A percentile compares a stretch with the other conserved stretches of the same genome.
These are phyloP conservation scores for Phrynocephalus versicolor DNA, from an alignment of 2,113 vertebrate species.

Conservation along the genomic window DNA sequence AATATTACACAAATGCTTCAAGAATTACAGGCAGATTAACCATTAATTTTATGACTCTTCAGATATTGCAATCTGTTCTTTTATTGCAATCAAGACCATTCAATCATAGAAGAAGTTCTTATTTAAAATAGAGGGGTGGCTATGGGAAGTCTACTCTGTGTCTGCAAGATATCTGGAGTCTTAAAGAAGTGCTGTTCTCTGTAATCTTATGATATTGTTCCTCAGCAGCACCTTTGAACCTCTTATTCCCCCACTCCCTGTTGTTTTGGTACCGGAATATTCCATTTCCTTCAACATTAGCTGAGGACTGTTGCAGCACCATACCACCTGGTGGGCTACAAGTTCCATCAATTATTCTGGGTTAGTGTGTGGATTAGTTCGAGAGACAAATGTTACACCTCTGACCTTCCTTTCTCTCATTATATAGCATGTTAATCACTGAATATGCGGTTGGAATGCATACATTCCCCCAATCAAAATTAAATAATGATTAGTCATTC, in stretches of 20 bases:
- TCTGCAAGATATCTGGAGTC: too few relatives aligned
- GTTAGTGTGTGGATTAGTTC: background rate
- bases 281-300: too few relatives aligned
- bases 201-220: background rate
- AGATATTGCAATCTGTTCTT: slow-evolving; percentile 20
- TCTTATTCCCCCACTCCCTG: too few relatives aligned
- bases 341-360: background rate
- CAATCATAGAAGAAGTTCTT: background rate
- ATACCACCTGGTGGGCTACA: too few relatives aligned
- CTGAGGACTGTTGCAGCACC: too few relatives aligned
- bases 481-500: background rate
- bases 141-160: background rate
- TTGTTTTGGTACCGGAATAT: too few relatives aligned
- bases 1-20: background rate
- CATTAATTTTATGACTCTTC: slow-evolving; percentile 15
- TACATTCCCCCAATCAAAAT: background rate
- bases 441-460: background rate
- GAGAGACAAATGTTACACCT: background rate
- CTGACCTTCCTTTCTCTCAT: background rate
- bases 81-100: slow-evolving; percentile 9
- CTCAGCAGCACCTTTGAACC: background rate
- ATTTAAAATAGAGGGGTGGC: background rate
- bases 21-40: background rate
- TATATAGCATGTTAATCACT: too few relatives aligned
- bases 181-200: too few relatives aligned